Base-by-base conservation (phyloP, 2,113 vertebrate genomes). In the Nymphicus hollandicus region DNA sequence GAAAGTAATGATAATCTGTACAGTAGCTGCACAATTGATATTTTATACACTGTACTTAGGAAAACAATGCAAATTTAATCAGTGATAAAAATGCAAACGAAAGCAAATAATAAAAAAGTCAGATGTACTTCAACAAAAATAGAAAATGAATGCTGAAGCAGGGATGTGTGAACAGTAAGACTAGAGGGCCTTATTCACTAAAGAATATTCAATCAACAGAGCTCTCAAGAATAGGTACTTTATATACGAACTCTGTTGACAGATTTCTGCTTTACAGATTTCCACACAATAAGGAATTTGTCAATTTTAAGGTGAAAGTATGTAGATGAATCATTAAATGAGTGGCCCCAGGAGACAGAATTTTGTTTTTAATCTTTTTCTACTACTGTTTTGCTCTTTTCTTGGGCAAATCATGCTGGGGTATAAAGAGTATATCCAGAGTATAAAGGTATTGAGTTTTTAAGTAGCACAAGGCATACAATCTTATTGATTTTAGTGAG, bases 121-220 rank as follows among this genome's bases (percentile, higher is more conserved):
- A 64, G 10, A 31, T 41, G 10, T 43, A 37, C 18, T 63, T 73
- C 43, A 56, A 52, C 17, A 71, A 33, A 41, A 81, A 65, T 15
- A 84, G 43, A 81, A 92, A 86, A 89, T 44, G 33, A 79, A 65
- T 84, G 31, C 19, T 52, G 43, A 94, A 94, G 56, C 61, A 89
- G 52, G 89, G 44, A 53, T 47, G 20, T 86, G 92, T 77, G 70
- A 44, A 91, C 28, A 52, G 17, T 52, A 91, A 89, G 68, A 88
- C 28, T 77, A 66, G 69, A 9, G 2, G 84, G 44, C 64, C 81
- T n/a, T 86, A 72, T 92, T 63, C 86, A 60, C 50, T 86, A 55
- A 94, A 93, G 43, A 95, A 68, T 82, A 90, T 84, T 97, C 49
- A 95, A 94, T 97, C 53, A 90, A 49, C 13, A 56, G 33, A 95